Evolutionary conservation across 2,797 vertebrate species (phyloP), one percentile per base, ranked within the genome.

Genomic region (Tarsius wallacei): DNA sequence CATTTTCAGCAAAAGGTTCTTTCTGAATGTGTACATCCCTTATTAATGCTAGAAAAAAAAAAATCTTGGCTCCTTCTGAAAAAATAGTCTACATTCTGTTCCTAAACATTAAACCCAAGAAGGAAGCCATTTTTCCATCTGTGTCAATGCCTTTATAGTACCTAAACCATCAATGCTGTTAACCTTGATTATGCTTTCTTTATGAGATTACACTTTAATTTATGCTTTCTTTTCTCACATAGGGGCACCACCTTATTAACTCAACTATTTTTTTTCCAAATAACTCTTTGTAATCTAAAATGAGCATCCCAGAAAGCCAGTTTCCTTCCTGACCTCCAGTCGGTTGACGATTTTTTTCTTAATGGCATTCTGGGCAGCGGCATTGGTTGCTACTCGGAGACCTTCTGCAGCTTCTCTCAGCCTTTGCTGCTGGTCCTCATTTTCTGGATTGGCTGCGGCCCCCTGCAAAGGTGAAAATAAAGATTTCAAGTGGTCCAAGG

Each of bases 331-430:
- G 97, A 99, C 99, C 99, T 99, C 99, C 96, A 99, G 98, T 96
- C 99, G 99, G 99, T 99, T 99, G 97, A 99, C 99, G 3, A 99
- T 99, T 98, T 99, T 99, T 98, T 99, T 99, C 99, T 99, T 99
- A 87, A 99, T 99, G 33, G 99, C 99, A 2, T 99, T 99, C 98
- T 99, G 99, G 85, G 99, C 99, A 1, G 99, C 99, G 3, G 99
- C 99, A 3, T 99, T 99, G 80, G 99, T 99, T 76, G 99, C 99
- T 28, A 99, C 99, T 0, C 99, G 99, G 63, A 99, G 98, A 4
- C 99, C 99, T 97, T 99, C 99, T 0, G 99, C 99, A 1, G 99
- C 99, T 97, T 99, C 99, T 88, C 99, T 98, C 84, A 99, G 99
- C 87, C 99, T 99, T 98, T 99, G 99, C 97, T 99, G 99, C 94